Evolutionary conservation across 2,888 invertebrate species (phyloP), one percentile per base, ranked within the genome.

Genomic region (Latheticus oryzae): DNA sequence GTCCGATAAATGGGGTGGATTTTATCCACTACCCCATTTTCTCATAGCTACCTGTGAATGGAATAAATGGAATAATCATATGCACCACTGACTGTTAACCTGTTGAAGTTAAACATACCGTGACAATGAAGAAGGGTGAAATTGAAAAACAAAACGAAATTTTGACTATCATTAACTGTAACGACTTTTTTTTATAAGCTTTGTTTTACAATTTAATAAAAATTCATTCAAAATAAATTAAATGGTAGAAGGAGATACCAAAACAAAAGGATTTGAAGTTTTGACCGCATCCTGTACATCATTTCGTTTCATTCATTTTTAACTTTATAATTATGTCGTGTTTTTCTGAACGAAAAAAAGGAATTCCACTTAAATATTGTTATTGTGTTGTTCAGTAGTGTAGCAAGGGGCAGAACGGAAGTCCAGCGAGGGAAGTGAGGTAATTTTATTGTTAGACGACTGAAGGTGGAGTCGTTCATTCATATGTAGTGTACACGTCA

Each of bases 391-490:
- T 45, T 42, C 11, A 38, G 5, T 13, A 11, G 30, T 12, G 19
- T 35, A 17, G 3, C 21, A 58, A 60, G 40, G 54, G 47, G 50
- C 60, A 55, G 61, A 70, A 63, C 72, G 72, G 72, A 72, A 70
- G 68, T 68, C 62, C 21, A 47, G 54, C 62, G 65, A 64, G 71
- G 70, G 72, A 72, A 71, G 68, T 72, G 72, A 68, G 68, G 71
- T 68, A 72, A 71, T 71, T 70, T 68, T 64, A 68, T 71, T 71
- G 68, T 70, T 69, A 66, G 63, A 60, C 61, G 65, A 35, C 56
- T 57, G 65, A 65, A 70, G 68, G 69, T 70, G 70, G 70, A 73
- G 67, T 65, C 66, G 61, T 66, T 66, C 69, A 69, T 72, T 69
- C 66, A 67, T 63, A 60, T 62, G 61, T 62, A 53, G 63, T 52